phyloP scores from a whole-genome alignment of 2,113 vertebrate genomes.

The Sinocyclocheilus grahami region DNA sequence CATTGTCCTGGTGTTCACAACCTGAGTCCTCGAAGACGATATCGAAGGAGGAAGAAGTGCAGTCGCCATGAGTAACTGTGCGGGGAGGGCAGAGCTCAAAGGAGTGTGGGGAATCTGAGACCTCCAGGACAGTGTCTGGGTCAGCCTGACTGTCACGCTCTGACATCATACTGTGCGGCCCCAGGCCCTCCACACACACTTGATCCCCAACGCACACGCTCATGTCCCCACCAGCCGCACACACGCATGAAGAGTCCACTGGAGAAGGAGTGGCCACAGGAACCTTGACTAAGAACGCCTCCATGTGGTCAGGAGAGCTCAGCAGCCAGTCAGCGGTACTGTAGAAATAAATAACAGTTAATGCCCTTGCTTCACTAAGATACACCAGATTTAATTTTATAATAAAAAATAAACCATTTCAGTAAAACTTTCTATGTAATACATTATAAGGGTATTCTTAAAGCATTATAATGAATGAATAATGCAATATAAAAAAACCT shows the following conservation, averaged over 20 bases:
- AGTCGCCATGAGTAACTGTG: constrained; percentile 74
- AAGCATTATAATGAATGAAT: too few species aligned
- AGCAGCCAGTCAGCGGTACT: constrained; percentile 92
- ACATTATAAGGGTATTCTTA: too few species aligned
- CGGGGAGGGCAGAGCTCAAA: constrained; percentile 80
- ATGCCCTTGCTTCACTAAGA: neutral
- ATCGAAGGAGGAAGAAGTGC: constrained; percentile 90
- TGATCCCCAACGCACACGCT: constrained; percentile 45
- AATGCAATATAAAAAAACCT: too few species aligned
- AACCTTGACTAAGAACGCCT: constrained; percentile 89
- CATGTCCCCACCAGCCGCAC: constrained; percentile 51
- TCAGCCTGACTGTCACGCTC: constrained; percentile 82
- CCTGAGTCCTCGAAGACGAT: constrained; percentile 98
- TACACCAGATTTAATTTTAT: too few species aligned
- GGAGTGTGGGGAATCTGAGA: constrained; percentile 72
- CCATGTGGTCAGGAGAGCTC: constrained; percentile 89
- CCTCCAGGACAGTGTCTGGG: constrained; percentile 78
- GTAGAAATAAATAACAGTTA: constrained; percentile 25
- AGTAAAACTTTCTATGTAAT: too few species aligned
- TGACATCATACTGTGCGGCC: constrained; percentile 76
- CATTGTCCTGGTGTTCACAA: constrained; percentile 80
- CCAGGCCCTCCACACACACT: constrained; percentile 56
- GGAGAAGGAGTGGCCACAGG: constrained; percentile 79
- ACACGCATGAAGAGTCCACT: constrained; percentile 22
- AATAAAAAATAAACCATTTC: too few species aligned